Evolutionary conservation across 1,140 invertebrate species (phyloP), one percentile per base, ranked within the genome.

Genomic region (Aricia agestis): DNA sequence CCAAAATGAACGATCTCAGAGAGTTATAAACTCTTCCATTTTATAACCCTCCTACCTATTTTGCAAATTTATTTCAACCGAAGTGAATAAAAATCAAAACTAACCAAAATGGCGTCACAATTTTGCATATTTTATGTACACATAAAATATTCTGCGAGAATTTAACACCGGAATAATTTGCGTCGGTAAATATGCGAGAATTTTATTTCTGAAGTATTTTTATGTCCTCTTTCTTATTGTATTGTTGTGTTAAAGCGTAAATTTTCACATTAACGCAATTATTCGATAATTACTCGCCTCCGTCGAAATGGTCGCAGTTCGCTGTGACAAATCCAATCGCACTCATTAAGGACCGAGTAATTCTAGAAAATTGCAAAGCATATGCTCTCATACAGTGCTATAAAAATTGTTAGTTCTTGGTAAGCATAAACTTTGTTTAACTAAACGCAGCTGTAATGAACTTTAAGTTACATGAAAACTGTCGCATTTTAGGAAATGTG

Each of bases 241-340:
- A 86, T 90, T 90, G 87, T 90, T 88, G 70, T 82, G 76, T 87
- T 85, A 83, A 89, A 87, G 79, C 87, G 85, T 91, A 76, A 74
- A 85, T 83, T 89, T 89, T 86, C 84, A 85, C 85, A 81, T 89
- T 87, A 89, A 82, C 84, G 86, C 85, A 89, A 89, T 90, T 89
- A 90, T 86, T 85, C 87, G 84, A 85, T 76, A 88, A 89, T 90
- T 89, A 90, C 80, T 86, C 81, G 87, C 77, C 77, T 80, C 78
- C 78, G 77, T 79, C 78, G 74, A 75, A 83, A 80, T 83, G 79
- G 82, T 81, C 74, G 82, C 74, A 75, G 42, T 61, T 73, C 78
- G 74, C 78, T 81, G 82, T 71, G 74, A 74, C 79, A 74, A 82
- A 88, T 87, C 75, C 75, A 74, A 78, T 79, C 81, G 79, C 71